Percentiles rank a stretch among this genome's conserved stretches.
phyloP scores from a whole-genome alignment of 2,113 vertebrate species.

The Hydropotes inermis region DNA sequence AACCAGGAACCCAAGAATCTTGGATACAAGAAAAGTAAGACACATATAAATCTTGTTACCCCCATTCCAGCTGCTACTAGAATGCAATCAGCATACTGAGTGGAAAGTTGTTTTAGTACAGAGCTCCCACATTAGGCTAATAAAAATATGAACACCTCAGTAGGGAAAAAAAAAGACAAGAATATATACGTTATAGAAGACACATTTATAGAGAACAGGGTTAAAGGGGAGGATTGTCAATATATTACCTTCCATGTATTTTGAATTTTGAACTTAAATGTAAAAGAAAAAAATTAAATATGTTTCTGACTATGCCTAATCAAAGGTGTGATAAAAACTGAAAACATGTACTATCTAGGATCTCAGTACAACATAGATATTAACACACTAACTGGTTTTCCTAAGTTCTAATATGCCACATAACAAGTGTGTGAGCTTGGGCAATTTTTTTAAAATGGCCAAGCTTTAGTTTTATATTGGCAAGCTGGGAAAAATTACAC shows the following conservation, averaged over 20 bases:
- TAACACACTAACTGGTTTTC: background rate
- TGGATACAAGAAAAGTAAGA: background rate
- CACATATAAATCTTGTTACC: accelerated
- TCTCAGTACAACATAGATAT: background rate
- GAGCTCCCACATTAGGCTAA: background rate
- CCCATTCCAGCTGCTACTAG: background rate
- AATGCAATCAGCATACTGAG: no score
- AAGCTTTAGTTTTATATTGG: background rate
- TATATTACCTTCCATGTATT: background rate
- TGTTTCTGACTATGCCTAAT: background rate
- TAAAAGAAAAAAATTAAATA: background rate
- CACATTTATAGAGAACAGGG: background rate
- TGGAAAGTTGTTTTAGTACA: background rate
- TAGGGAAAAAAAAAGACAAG: background rate
- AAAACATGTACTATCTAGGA: background rate
- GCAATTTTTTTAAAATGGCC: background rate
- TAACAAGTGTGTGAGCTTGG: background rate
- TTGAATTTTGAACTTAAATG: background rate
- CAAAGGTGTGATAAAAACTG: background rate
- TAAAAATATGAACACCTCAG: background rate
- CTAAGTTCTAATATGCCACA: background rate
- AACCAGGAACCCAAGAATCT: background rate
- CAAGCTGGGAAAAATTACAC: background rate
- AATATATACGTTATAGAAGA: background rate
- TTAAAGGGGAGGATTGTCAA: background rate